Base-by-base conservation (phyloP, 2,888 invertebrate genomes). In the Andrena flavipes region DNA sequence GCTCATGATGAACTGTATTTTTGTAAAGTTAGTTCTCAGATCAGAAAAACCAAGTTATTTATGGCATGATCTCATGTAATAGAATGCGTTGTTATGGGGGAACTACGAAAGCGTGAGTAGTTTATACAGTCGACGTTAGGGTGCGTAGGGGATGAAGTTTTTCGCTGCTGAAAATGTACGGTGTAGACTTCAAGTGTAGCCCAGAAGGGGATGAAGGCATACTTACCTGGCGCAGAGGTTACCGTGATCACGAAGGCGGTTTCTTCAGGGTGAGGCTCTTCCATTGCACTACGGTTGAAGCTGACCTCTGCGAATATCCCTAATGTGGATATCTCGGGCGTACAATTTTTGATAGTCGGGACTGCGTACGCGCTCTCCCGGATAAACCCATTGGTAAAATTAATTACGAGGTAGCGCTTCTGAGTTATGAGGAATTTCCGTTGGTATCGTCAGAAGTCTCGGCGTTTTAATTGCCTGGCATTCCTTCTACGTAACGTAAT, bases 161-260 rank as follows among this genome's bases (percentile, higher is more conserved):
- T 72, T 54, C 75, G 72, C 71, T 70, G 64, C 65, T 56, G 63
- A 5, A n/a, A n/a, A 8, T 48, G n/a, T 0, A 0, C 8, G 0
- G 7, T 2, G 26, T 7, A 26, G 56, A 8, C 35, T 13, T 76
- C 42, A 88, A 79, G 75, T 72, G 3, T 26, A 7, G 1, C 16
- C 16, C 10, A 49, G 62, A 20, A 7, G 23, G 8, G 13, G 1
- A 4, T 2, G 16, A 84, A 89, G 87, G 90, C 91, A 92, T 92
- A 91, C 95, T 95, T 95, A 95, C 95, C 95, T 95, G 95, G 95
- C 95, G 94, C 94, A 95, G 95, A 94, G 94, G 93, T 89, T 93
- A 94, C 94, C 94, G 93, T 94, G 95, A 95, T 95, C 95, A 94
- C 35, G 85, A 91, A 91, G 91, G 92, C 90, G 91, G 91, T 92